Conservation (phyloP, 2,797 vertebrate species). For the Danio aesculapii region DNA sequence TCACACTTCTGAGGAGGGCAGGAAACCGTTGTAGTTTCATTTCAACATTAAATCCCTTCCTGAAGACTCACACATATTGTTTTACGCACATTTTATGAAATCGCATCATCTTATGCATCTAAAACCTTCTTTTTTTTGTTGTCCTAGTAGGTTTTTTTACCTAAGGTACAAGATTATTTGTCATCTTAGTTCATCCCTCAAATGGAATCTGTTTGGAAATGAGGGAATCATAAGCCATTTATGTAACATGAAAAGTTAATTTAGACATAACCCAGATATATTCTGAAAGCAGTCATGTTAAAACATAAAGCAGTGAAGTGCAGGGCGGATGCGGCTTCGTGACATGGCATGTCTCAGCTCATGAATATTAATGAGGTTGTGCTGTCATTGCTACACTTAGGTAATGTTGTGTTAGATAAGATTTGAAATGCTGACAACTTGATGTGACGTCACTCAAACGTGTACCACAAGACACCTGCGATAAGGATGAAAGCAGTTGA, state of each 20-base stretch:
- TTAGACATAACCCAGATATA: conserved; percentile 52
- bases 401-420: neutral
- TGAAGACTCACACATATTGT: conserved; percentile 4
- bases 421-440: neutral
- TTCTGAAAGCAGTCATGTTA: conserved; percentile 43
- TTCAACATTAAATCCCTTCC: conserved; percentile 24
- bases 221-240: conserved; percentile 5
- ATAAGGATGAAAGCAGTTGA: neutral
- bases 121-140: neutral
- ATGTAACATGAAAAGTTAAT: conserved; percentile 34
- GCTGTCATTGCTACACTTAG: neutral
- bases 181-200: neutral
- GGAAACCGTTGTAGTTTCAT: conserved; percentile 47
- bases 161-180: conserved; percentile 4
- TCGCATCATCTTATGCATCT: conserved; percentile 23
- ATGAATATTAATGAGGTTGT: conserved; percentile 9
- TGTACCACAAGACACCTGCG: neutral
- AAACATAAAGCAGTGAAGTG: neutral
- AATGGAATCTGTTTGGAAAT: conserved; percentile 29
- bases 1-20: conserved; percentile 56
- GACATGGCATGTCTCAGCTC: neutral
- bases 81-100: conserved; percentile 30
- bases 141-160: neutral
- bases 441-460: neutral
- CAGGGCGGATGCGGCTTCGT: neutral